Conservation (phyloP, 1,140 invertebrate genomes). For the Eulimnadia texana region DNA sequence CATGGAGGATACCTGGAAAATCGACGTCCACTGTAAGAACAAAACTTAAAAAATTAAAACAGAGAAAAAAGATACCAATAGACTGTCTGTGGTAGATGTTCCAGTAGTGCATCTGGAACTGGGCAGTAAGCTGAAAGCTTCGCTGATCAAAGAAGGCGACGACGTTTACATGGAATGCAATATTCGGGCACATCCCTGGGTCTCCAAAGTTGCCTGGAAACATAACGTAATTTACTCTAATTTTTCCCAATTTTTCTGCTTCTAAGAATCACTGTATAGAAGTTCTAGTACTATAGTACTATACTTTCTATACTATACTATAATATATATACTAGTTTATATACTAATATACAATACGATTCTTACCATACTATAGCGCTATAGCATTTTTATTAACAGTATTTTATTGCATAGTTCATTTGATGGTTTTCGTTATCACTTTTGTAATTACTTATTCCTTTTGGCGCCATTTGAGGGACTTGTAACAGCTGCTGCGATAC, state of each 20-base stretch:
- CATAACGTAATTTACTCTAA: constrained; percentile 26
- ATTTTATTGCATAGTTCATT: too few relatives aligned
- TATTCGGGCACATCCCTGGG: constrained; percentile 32
- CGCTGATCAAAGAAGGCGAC: constrained; percentile 34
- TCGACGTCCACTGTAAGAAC: constrained; percentile 45
- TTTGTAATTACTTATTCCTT: too few relatives aligned
- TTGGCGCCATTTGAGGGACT: too few relatives aligned
- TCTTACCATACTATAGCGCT: too few relatives aligned
- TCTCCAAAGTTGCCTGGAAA: constrained; percentile 33
- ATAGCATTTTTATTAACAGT: too few relatives aligned
- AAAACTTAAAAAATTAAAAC: background rate
- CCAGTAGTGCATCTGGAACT: constrained; percentile 30
- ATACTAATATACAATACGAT: too few relatives aligned
- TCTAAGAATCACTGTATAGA: background rate
- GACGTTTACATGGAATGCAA: constrained; percentile 39
- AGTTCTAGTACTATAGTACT: too few relatives aligned
- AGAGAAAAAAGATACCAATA: background rate
- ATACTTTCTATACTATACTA: too few relatives aligned
- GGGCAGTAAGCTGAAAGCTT: constrained; percentile 30
- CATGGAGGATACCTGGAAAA: constrained; percentile 52
- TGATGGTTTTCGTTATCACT: too few relatives aligned
- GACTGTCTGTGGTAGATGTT: constrained; percentile 25
- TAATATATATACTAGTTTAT: too few relatives aligned
- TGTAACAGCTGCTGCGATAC: too few relatives aligned
- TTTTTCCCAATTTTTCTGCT: background rate